Evolutionary conservation across 2,113 vertebrate species (phyloP).

Genomic region (Indicator indicator): DNA sequence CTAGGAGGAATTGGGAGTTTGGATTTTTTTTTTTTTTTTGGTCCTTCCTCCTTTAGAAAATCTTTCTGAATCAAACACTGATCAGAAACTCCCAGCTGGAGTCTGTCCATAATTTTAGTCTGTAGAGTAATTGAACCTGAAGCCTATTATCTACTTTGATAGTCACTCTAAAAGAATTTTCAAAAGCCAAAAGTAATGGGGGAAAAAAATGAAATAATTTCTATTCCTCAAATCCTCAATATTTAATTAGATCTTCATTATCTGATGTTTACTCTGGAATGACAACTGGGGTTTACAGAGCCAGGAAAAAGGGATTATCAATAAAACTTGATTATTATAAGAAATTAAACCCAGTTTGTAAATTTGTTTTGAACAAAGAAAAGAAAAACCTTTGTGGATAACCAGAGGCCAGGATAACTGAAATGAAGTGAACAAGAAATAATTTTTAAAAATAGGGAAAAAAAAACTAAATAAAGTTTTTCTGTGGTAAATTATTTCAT

Average conservation of each 20-base stretch:
- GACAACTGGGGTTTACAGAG: background rate
- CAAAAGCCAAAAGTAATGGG: background rate
- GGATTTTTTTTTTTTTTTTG: too few relatives aligned
- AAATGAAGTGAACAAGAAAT: background rate
- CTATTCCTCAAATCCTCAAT: background rate
- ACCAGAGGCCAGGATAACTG: background rate
- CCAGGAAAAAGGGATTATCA: background rate
- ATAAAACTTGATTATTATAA: background rate
- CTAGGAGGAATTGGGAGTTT: too few relatives aligned
- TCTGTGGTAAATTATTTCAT: background rate
- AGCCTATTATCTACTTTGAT: background rate
- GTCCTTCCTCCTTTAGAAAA: too few relatives aligned
- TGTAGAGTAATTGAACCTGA: background rate
- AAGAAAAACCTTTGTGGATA: background rate
- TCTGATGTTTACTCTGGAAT: background rate
- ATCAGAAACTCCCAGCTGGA: too few relatives aligned
- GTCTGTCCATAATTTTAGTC: background rate
- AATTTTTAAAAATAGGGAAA: background rate
- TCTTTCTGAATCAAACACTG: too few relatives aligned
- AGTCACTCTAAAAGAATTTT: background rate
- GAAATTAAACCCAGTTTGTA: background rate
- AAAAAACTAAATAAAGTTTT: accelerated
- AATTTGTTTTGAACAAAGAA: background rate
- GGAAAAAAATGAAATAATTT: background rate
- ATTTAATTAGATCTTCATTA: background rate